Conservation (phyloP, 2,888 invertebrate genomes). For the Ceriagrion tenellum region DNA sequence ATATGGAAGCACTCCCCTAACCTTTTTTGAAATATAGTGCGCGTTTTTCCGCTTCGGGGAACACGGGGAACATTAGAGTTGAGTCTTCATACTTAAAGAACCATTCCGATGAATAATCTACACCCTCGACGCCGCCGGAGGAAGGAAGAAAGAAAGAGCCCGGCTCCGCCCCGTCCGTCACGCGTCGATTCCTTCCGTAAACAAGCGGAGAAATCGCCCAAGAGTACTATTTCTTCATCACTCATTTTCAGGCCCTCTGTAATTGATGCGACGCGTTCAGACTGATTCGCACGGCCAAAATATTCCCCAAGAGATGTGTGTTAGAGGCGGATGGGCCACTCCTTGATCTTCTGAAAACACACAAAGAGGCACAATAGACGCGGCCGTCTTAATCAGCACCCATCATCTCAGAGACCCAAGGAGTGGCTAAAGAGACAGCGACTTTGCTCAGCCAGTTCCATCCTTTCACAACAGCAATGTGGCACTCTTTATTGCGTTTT, state of each 20-base stretch:
- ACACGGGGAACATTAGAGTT: not conserved
- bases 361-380: not conserved
- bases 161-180: conserved; percentile 5
- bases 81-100: conserved; percentile 21
- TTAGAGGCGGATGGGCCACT: not conserved
- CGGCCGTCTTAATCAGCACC: conserved; percentile 52
- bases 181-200: conserved; percentile 26
- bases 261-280: not conserved
- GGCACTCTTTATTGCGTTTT: conserved; percentile 58
- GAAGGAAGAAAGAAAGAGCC: not conserved
- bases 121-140: not conserved
- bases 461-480: conserved; percentile 4
- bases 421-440: not conserved
- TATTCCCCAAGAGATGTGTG: not conserved
- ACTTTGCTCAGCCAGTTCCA: not conserved
- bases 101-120: conserved; percentile 10
- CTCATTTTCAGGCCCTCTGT: not conserved
- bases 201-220: not conserved
- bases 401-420: not conserved
- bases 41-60: conserved; percentile 14
- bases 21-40: conserved; percentile 19
- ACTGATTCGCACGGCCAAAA: not conserved
- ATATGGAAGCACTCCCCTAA: not conserved
- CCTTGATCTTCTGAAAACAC: not conserved
- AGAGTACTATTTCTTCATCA: not conserved